Conservation (phyloP, 2,797 vertebrate species). For the Lacerta bilineata region DNA sequence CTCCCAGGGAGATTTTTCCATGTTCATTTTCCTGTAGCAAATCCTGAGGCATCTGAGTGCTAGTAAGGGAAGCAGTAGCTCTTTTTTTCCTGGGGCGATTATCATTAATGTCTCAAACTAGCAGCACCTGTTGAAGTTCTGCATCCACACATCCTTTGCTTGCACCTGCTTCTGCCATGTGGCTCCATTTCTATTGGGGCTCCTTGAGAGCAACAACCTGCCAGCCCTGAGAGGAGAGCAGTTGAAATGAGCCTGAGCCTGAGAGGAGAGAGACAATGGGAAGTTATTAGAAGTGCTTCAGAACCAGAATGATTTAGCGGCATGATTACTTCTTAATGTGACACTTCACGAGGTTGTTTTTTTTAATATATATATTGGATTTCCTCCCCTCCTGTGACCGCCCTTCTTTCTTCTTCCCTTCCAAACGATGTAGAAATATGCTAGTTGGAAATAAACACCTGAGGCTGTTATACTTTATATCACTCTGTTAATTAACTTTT, state of each 20-base stretch:
- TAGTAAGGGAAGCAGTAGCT: rapidly evolving
- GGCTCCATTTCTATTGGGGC: constrained; percentile 33
- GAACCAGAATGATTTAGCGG: constrained; percentile 70
- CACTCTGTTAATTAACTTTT: constrained; percentile 81
- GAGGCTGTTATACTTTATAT: constrained; percentile 68
- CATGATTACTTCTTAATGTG: constrained; percentile 75
- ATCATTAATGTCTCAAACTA: neutral
- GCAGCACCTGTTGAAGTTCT: constrained; percentile 9
- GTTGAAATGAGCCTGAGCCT: constrained; percentile 55
- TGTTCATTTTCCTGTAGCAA: neutral
- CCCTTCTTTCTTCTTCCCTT: constrained; percentile 57
- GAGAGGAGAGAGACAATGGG: constrained; percentile 54
- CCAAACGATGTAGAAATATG: constrained; percentile 57
- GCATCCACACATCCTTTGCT: neutral
- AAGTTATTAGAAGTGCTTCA: constrained; percentile 65
- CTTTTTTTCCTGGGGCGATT: constrained; percentile 39
- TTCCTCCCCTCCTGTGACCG: constrained; percentile 22
- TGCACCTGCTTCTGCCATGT: rapidly evolving
- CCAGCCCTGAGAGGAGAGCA: constrained; percentile 33
- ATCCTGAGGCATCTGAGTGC: neutral
- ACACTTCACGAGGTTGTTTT: constrained; percentile 59
- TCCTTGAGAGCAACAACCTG: constrained; percentile 65
- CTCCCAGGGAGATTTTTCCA: neutral
- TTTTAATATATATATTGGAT: constrained; percentile 65
- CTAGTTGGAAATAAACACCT: constrained; percentile 77